These are phyloP conservation scores for Rhogogaster chlorosoma DNA, from an alignment of 2,888 invertebrate genomes.

Conservation along the genomic window DNA sequence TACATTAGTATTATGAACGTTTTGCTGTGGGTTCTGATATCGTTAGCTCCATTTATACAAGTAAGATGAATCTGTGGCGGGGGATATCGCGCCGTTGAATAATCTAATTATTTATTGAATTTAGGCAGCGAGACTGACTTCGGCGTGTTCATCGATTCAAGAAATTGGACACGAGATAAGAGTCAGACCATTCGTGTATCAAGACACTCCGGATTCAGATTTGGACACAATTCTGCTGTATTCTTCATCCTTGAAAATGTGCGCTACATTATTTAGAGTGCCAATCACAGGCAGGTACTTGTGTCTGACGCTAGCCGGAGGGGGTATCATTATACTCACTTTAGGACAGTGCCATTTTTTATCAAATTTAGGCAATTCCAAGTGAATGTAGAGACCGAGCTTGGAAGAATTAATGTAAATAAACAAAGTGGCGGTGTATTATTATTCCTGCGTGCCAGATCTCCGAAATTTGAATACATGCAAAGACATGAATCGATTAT, in stretches of 20 bases:
- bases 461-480: neutral
- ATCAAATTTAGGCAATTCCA: slow-evolving; percentile 70
- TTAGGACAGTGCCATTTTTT: slow-evolving; percentile 87
- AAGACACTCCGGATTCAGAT: slow-evolving; percentile 87
- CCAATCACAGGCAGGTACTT: slow-evolving; percentile 87
- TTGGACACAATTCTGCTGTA: slow-evolving; percentile 88
- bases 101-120: slow-evolving; percentile 63
- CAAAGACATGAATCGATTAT: neutral
- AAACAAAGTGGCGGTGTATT: neutral
- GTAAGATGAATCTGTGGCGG: slow-evolving; percentile 74
- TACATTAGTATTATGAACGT: slow-evolving; percentile 83
- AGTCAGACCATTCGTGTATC: slow-evolving; percentile 89
- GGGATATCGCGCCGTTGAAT: neutral
- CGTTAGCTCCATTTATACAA: slow-evolving; percentile 86
- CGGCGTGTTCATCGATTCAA: slow-evolving; percentile 86
- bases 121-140: slow-evolving; percentile 88
- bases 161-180: slow-evolving; percentile 89
- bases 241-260: slow-evolving; percentile 87
- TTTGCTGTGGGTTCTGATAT: slow-evolving; percentile 83
- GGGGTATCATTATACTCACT: slow-evolving; percentile 82
- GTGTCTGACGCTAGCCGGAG: slow-evolving; percentile 82
- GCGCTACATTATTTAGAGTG: slow-evolving; percentile 86
- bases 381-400: neutral
- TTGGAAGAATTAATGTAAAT: neutral
- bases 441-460: neutral